Evolutionary conservation across 2,797 vertebrate species (phyloP), one percentile per base, ranked within the genome.

Genomic region (Phalloptychus januarius): DNA sequence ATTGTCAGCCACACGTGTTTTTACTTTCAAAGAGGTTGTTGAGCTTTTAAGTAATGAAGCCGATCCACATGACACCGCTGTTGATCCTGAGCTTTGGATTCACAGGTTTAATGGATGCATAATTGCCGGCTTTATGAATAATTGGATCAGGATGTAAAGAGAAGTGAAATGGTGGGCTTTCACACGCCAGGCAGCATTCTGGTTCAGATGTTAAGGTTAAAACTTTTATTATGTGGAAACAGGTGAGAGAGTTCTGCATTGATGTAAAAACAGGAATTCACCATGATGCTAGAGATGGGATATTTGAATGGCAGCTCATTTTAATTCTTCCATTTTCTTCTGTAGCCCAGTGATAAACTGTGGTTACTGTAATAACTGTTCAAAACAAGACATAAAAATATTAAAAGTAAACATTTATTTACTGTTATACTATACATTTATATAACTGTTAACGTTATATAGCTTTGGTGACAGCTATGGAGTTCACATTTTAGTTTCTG

Each of bases 91-190:
- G 78, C 90, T 92, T 91, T 92, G 76, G 86, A 85, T 92, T 83
- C 82, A 48, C 85, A 78, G 75, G 77, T 92, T 88, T 88, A 94
- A 93, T 93, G 92, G 86, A 83, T 85, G 74, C 79, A 10, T 93
- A 94, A 94, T 94, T 91, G 89, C 89, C 83, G 75, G 87, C 84
- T 86, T 83, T 92, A 89, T 90, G 86, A 91, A 91, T 92, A 87
- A 92, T 92, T 85, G 72, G 76, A 90, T 90, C 81, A 61, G 48
- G 81, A 71, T 75, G 85, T 78, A 87, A 78, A 94, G 86, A 89
- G 87, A 83, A 88, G 80, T 82, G 76, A 92, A 93, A 94, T 91
- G 91, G 87, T 36, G 71, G 88, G 88, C 87, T 91, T 93, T 91
- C 80, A 90, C 80, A 74, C 72, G 85, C 67, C 81, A 79, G 83